A percentile compares a stretch with the other conserved stretches of the same genome.
Evolutionary conservation across 2,797 vertebrate genomes (phyloP).

Genomic region (Neosilurus mollespiculum): DNA sequence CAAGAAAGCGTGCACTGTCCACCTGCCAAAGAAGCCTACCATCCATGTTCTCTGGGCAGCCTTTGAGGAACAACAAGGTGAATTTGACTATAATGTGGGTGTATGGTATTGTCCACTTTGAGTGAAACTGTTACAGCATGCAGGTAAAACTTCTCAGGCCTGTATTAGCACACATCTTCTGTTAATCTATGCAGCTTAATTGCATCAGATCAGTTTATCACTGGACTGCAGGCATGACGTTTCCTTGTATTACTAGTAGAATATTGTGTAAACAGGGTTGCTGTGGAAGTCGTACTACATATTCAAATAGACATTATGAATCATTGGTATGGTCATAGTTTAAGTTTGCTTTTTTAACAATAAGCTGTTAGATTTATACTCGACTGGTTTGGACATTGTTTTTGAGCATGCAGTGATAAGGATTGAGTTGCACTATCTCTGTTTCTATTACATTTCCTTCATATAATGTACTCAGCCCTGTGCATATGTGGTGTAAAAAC

Average conservation of each 20-base stretch:
- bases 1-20: constrained; percentile 92
- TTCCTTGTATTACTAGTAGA: too few species aligned
- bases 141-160: background rate
- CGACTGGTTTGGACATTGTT: too few species aligned
- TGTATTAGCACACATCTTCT: background rate
- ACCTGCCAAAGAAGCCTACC: constrained; percentile 90
- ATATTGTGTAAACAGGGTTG: too few species aligned
- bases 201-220: background rate
- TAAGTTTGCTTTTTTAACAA: too few species aligned
- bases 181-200: background rate
- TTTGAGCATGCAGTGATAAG: too few species aligned
- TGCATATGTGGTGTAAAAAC: background rate
- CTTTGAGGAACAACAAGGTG: constrained; percentile 98
- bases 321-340: too few species aligned
- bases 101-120: background rate
- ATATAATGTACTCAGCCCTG: too few species aligned
- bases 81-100: constrained; percentile 41
- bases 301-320: background rate
- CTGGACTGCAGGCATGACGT: background rate
- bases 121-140: background rate
- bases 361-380: too few species aligned
- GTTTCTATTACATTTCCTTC: too few species aligned
- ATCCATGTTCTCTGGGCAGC: constrained; percentile 96
- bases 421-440: too few species aligned
- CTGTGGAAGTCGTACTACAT: background rate